phyloP scores from a whole-genome alignment of 2,113 vertebrate genomes.

The Aplodontia rufa region DNA sequence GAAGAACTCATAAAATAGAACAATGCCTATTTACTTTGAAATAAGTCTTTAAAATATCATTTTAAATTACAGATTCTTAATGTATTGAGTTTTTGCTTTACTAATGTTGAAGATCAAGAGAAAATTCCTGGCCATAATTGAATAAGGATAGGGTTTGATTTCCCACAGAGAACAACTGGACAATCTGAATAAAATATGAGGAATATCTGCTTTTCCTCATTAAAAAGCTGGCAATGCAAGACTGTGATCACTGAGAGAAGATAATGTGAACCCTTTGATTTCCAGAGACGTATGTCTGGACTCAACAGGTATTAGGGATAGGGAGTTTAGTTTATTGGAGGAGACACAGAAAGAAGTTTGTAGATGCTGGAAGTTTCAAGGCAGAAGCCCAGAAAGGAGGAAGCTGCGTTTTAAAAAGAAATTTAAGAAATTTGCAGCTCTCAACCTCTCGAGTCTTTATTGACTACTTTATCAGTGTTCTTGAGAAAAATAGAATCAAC shows the following conservation, averaged over 20 bases:
- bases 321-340: neutral
- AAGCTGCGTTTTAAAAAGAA: neutral
- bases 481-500: neutral
- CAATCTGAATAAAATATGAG: neutral
- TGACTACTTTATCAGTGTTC: neutral
- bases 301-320: neutral
- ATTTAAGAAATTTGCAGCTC: neutral
- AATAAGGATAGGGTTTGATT: neutral
- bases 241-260: neutral
- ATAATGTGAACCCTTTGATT: neutral
- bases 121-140: neutral
- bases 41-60: neutral
- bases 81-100: neutral
- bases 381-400: neutral
- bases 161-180: neutral
- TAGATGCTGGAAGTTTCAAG: neutral
- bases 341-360: neutral
- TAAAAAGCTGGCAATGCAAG: neutral
- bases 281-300: neutral
- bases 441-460: neutral
- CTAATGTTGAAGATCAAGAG: neutral
- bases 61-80: conserved; percentile 12
- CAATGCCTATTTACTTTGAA: neutral
- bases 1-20: neutral
- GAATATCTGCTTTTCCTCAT: neutral